A percentile compares a stretch with the other conserved stretches of the same genome.
These are phyloP conservation scores for Stegodyphus dumicola DNA, from an alignment of 1,140 invertebrate species.

Conservation along the genomic window DNA sequence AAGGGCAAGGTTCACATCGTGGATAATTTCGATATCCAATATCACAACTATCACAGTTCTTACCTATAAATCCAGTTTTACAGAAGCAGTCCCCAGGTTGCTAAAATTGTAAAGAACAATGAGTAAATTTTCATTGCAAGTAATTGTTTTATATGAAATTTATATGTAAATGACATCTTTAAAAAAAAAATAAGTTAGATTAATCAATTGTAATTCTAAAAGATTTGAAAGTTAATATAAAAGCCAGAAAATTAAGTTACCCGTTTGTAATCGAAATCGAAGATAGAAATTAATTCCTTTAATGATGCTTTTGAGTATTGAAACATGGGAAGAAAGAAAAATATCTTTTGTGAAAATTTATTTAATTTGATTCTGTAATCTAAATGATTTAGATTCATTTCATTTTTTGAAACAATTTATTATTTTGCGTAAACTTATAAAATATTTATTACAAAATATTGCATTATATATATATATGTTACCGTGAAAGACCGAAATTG, in stretches of 20 bases:
- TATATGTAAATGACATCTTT: neutral
- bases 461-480: too few relatives aligned
- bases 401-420: too few relatives aligned
- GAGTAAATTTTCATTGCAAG: too few relatives aligned
- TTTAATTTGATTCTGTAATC: too few relatives aligned
- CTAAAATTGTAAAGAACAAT: conserved; percentile 47
- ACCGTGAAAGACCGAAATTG: too few relatives aligned
- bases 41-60: conserved; percentile 85
- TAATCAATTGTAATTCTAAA: neutral
- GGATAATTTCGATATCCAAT: conserved; percentile 83
- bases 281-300: too few relatives aligned
- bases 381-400: too few relatives aligned
- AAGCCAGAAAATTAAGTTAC: neutral
- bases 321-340: too few relatives aligned
- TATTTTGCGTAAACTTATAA: too few relatives aligned
- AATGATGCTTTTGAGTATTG: too few relatives aligned
- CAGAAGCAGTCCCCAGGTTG: conserved; percentile 83
- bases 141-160: neutral
- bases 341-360: too few relatives aligned
- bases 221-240: neutral
- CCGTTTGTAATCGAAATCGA: neutral
- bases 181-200: neutral
- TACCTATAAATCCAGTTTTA: conserved; percentile 82
- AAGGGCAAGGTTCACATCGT: conserved; percentile 82
- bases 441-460: too few relatives aligned